Evolutionary conservation across 2,113 vertebrate species (phyloP).

Genomic region (Mesitornis unicolor): DNA sequence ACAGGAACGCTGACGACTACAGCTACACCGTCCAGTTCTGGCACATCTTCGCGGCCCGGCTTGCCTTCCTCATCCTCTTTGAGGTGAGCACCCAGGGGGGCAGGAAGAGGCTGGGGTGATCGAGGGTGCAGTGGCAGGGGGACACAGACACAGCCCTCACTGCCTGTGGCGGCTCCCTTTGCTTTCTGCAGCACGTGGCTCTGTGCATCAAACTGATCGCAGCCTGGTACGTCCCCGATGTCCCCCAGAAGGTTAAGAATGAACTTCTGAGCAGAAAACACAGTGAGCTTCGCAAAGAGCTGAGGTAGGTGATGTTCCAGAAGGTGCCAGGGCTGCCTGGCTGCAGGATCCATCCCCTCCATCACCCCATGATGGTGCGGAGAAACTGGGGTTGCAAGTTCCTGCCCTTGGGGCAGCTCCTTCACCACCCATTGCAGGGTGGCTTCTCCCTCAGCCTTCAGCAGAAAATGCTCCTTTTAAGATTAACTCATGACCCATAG

Average conservation of each 20-base stretch:
- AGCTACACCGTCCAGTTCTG: constrained; percentile 82
- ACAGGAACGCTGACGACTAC: constrained; percentile 77
- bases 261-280: constrained; percentile 73
- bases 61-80: constrained; percentile 90
- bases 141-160: too few relatives aligned
- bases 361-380: accelerated
- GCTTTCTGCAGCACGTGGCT: constrained; percentile 81
- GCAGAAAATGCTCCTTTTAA: background rate
- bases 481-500: accelerated
- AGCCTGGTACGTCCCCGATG: constrained; percentile 88
- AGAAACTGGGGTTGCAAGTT: background rate
- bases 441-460: background rate
- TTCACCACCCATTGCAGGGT: background rate
- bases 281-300: constrained; percentile 52
- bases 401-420: background rate
- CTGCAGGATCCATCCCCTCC: background rate
- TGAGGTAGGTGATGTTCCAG: constrained; percentile 62
- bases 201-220: constrained; percentile 86
- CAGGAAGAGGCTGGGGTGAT: background rate
- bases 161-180: background rate
- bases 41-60: constrained; percentile 85
- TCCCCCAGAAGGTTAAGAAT: constrained; percentile 80
- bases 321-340: background rate
- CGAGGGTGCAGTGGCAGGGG: accelerated
- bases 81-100: constrained; percentile 65